Evolutionary conservation across 2,113 vertebrate species (phyloP), one percentile per base, ranked within the genome.

Genomic region (Gallinago media): DNA sequence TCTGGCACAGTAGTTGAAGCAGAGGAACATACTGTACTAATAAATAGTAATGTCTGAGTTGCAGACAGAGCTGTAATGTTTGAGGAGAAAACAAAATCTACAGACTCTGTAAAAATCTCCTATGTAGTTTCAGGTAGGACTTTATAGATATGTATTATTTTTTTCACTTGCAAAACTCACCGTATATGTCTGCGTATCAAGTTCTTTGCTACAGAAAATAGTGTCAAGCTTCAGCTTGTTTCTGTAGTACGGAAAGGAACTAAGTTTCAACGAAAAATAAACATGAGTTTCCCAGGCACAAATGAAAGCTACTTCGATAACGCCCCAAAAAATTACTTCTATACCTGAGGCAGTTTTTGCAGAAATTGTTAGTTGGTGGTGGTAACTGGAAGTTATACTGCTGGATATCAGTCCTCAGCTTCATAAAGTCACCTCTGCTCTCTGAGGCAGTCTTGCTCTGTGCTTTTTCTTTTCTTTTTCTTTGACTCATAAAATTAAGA

Each of bases 21-120:
- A 94, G 62, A 71, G 66, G 89, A 93, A 96, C 92, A 85, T 70
- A 73, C 63, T 88, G 89, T 96, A 85, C 93, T 85, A 93, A 91
- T 52, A 82, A 94, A 88, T 44, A 63, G 40, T 21, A 66, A 62
- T 77, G 63, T 73, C 63, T 90, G 61, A 65, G 46, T 40, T 80
- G 52, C 68, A 92, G 71, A 46, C 36, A 67, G 72, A 88, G 29
- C 5, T 47, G 25, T 82, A 66, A 70, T 36, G 13, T 88, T 83
- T 74, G 65, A 78, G 25, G 13, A 4, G 0, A 91, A 89, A 94
- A 74, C 40, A 88, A 83, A 71, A 59, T 49, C 11, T 77, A 47
- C 42, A 67, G 46, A 83, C 14, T n/a, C 29, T 42, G 40, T 42
- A 62, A 85, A 67, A 54, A 50, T 22, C 14, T 63, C 61, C 36